Conservation (phyloP, 2,888 invertebrate genomes). For the Ashinkailepas kermadecensis region DNA sequence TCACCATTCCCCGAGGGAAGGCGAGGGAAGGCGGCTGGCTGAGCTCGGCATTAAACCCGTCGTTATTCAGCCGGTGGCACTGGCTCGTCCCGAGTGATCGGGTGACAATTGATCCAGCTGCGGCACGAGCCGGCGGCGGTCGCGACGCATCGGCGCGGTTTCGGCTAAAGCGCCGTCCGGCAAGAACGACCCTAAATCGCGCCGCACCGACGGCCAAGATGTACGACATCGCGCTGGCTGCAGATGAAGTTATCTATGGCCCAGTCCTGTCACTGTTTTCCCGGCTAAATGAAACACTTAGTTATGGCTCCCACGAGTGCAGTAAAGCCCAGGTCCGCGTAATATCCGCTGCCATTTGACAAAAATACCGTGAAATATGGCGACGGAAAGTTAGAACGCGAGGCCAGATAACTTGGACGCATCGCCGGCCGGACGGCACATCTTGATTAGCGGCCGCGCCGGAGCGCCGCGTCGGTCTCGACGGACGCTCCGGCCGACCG, state of each 20-base stretch:
- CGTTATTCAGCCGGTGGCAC: too few species aligned
- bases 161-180: neutral
- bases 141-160: neutral
- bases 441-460: slow-evolving; percentile 5
- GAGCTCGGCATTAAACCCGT: too few species aligned
- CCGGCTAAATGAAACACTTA: slow-evolving; percentile 22
- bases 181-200: neutral
- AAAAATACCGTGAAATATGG: slow-evolving; percentile 17
- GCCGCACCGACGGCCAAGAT: neutral
- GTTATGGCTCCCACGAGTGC: slow-evolving; percentile 17
- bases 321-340: slow-evolving; percentile 11
- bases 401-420: neutral
- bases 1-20: too few species aligned
- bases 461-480: too few species aligned
- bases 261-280: slow-evolving; percentile 19
- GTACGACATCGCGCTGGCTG: neutral
- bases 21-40: too few species aligned
- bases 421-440: neutral
- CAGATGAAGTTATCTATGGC: slow-evolving; percentile 14
- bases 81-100: too few species aligned
- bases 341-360: slow-evolving; percentile 19
- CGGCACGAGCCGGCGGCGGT: too few species aligned
- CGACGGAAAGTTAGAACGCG: neutral
- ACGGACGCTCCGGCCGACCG: too few species aligned
- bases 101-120: too few species aligned